Evolutionary conservation across 2,113 vertebrate species (phyloP), one percentile per base, ranked within the genome.

Genomic region (Upupa epops): DNA sequence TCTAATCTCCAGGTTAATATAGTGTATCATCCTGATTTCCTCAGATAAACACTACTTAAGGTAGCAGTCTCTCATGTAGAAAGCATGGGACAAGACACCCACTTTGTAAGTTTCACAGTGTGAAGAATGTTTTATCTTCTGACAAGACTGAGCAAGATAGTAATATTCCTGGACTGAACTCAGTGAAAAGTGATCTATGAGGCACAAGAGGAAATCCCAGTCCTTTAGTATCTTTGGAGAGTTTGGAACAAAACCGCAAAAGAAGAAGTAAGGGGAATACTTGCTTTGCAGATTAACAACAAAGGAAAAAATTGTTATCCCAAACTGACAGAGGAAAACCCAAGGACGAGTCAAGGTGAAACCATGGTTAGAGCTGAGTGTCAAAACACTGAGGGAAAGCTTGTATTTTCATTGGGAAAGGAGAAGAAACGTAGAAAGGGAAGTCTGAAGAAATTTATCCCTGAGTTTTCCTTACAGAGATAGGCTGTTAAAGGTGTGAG

Each of bases 1-100:
- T 76, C 51, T 85, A 24, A 69, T 70, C 92, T 92, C 48, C 28
- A 52, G 34, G 19, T 65, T 36, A 75, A 82, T 52, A 48, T 56
- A 68, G 12, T 0, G 0, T 37, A 80, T 66, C 22, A 59, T 54
- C 55, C 28, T 80, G 68, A 69, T 65, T 78, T 83, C 42, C 82
- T 91, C 42, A 73, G 19, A 58, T 49, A 28, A 7, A 11, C 15
- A 15, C 13, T 75, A 9, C 31, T 79, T 78, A 42, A 87, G 13
- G 11, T 66, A 77, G 40, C 8, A 46, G 54, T 36, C 42, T 55
- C 3, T 56, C 26, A 52, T 3, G 9, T 10, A 79, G 24, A 55
- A 90, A 88, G 84, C 0, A 0, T n/a, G 21, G 9, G 64, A 5
- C 3, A 5, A 8, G 46, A 3, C 1, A 1, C n/a, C 16, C 2